phyloP scores from a whole-genome alignment of 2,888 invertebrate genomes.

The Monochamus alternatus region DNA sequence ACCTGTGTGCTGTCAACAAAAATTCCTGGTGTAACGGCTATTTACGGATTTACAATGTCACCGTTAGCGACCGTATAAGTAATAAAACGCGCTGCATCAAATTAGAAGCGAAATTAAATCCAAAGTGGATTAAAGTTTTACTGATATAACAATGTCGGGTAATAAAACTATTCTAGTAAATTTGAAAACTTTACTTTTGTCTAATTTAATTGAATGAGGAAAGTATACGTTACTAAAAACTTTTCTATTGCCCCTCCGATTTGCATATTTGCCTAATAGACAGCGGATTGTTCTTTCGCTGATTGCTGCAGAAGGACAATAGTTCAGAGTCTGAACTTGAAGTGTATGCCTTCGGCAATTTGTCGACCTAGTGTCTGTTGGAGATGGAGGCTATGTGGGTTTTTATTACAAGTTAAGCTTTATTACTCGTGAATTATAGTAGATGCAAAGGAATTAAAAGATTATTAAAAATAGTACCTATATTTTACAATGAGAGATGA shows the following conservation, averaged over 20 bases:
- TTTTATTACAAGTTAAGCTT: too few species aligned
- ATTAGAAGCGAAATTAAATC: conserved; percentile 52
- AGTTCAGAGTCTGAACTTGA: neutral
- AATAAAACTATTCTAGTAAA: conserved; percentile 52
- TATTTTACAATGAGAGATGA: too few species aligned
- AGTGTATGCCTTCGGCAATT: neutral
- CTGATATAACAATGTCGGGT: conserved; percentile 50
- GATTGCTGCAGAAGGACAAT: conserved; percentile 5
- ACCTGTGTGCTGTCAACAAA: neutral
- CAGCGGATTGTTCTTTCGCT: conserved; percentile 1
- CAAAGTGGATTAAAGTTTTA: conserved; percentile 52
- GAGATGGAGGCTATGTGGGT: too few species aligned
- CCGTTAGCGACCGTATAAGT: conserved; percentile 41
- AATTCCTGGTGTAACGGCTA: neutral
- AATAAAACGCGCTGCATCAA: conserved; percentile 46
- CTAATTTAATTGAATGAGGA: conserved; percentile 49
- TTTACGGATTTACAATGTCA: conserved; percentile 37
- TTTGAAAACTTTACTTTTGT: conserved; percentile 51
- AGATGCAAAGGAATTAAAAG: too few species aligned
- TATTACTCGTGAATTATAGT: too few species aligned
- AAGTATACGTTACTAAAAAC: conserved; percentile 45
- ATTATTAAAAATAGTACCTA: too few species aligned
- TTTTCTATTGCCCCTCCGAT: conserved; percentile 40
- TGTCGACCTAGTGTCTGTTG: neutral
- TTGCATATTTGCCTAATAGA: conserved; percentile 23